Conservation (phyloP, 2,113 vertebrate genomes). For the Sterrhoptilus dennistouni region DNA sequence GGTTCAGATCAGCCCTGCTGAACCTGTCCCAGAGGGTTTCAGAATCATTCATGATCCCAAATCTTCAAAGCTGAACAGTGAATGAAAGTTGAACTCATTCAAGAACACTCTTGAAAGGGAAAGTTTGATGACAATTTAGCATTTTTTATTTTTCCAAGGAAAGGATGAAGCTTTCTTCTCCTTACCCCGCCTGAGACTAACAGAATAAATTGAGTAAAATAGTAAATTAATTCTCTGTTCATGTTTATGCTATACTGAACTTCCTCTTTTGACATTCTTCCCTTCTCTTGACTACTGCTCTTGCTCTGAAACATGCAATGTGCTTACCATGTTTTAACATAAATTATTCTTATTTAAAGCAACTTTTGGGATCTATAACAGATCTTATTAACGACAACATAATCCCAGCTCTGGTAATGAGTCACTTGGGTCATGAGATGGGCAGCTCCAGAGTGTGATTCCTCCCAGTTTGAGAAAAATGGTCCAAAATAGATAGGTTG, state of each 20-base stretch:
- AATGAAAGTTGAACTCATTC: slow-evolving; percentile 45
- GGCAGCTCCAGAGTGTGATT: not conserved
- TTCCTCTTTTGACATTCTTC: not conserved
- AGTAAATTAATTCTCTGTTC: not conserved
- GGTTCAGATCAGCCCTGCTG: not conserved
- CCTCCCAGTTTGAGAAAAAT: not conserved
- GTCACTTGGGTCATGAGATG: not conserved
- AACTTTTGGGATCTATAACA: not conserved
- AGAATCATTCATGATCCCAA: slow-evolving; percentile 52
- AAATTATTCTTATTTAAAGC: not conserved
- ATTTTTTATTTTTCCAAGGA: slow-evolving; percentile 41
- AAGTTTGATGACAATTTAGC: not conserved
- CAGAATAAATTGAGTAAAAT: not conserved
- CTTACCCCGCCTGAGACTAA: not conserved
- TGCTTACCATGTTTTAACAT: not conserved
- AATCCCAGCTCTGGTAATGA: not conserved
- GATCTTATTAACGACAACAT: not conserved
- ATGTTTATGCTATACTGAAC: not conserved
- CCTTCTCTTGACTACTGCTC: not conserved
- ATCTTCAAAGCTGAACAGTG: slow-evolving; percentile 27
- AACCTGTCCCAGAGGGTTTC: slow-evolving; percentile 25
- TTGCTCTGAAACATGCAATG: not conserved
- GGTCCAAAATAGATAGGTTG: not conserved
- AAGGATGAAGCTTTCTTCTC: slow-evolving; percentile 5
- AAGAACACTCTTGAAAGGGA: not conserved